Evolutionary conservation across 2,888 invertebrate species (phyloP).

Genomic region (Tachystola acroxantha): DNA sequence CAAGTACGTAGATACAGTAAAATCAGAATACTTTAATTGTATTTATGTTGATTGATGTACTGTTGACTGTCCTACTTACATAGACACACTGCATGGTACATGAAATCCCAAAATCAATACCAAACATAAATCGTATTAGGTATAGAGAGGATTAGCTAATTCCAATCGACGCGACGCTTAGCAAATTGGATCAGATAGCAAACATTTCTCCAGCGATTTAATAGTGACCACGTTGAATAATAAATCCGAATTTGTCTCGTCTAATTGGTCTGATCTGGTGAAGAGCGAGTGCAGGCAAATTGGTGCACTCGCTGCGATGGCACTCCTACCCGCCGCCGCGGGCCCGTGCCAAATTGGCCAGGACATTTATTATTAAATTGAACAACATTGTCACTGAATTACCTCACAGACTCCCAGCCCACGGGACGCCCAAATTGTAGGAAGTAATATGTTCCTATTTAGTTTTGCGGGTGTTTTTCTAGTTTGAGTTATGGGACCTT

Average conservation of each 20-base stretch:
- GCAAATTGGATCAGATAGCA: neutral
- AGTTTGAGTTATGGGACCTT: too few species aligned
- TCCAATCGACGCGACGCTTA: neutral
- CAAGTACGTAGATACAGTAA: too few species aligned
- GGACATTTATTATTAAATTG: conserved; percentile 55
- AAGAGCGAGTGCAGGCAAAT: conserved; percentile 56
- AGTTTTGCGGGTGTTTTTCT: conserved; percentile 11
- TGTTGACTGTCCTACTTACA: too few species aligned
- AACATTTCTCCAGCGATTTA: conserved; percentile 9
- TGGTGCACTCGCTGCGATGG: conserved; percentile 52
- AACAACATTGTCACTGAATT: conserved; percentile 35
- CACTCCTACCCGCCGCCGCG: conserved; percentile 34
- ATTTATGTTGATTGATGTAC: too few species aligned
- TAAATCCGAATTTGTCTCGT: conserved; percentile 59
- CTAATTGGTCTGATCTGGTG: conserved; percentile 63
- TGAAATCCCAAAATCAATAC: too few species aligned
- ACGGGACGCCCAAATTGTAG: conserved; percentile 15
- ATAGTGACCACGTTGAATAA: conserved; percentile 46
- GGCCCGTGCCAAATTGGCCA: conserved; percentile 52
- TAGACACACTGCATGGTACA: too few species aligned
- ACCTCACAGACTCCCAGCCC: conserved; percentile 21
- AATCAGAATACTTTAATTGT: too few species aligned
- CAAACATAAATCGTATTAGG: too few species aligned
- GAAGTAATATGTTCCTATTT: conserved; percentile 19
- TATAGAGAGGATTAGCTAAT: too few species aligned